Evolutionary conservation across 2,113 vertebrate species (phyloP), one percentile per base, ranked within the genome.

Genomic region (Ahaetulla prasina): DNA sequence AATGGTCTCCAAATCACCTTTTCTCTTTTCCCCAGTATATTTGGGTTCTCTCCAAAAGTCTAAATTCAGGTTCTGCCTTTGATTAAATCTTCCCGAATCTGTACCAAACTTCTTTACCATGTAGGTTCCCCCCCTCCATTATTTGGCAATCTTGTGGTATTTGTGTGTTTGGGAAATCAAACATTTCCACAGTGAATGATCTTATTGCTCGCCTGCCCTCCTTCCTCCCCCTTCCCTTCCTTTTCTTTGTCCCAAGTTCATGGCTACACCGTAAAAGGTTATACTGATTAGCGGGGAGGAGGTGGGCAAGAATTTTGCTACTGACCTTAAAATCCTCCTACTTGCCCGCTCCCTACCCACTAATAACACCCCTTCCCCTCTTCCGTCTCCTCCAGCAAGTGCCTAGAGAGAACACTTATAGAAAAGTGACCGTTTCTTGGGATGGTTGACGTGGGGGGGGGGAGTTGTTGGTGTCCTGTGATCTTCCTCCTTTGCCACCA

Each of bases 241-340:
- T 57, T 60, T 84, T 14, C n/a, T 90, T 92, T 92, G 80, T 60
- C 89, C 53, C 92, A 92, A 86, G 74, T 90, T 89, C 88, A 92
- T 27, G 74, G 47, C 45, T 89, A 86, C 30, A 12, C 53, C n/a
- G 25, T 80, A 86, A 30, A 39, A 11, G 74, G 7, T 43, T 43
- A 0, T 80, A 39, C 68, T 80, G 68, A 35, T 49, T 27, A 60
- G 57, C 0, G 63, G 39, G 39, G 60, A 68, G 39, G 11, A 87
- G 18, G 47, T 74, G 52, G 52, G 43, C 14, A 50, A 60, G 43
- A 27, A 47, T 25, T 85, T 85, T 90, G 88, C 88, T 86, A 63
- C 89, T 86, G 88, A 92, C 85, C 88, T 92, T 89, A 87, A 92
- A 68, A 25, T 43, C 60, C 5, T 43, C 18, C 12, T 88, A 30